A percentile compares a stretch with the other conserved stretches of the same genome.
Evolutionary conservation across 2,888 invertebrate genomes (phyloP).

Genomic region (Cryptus armator): DNA sequence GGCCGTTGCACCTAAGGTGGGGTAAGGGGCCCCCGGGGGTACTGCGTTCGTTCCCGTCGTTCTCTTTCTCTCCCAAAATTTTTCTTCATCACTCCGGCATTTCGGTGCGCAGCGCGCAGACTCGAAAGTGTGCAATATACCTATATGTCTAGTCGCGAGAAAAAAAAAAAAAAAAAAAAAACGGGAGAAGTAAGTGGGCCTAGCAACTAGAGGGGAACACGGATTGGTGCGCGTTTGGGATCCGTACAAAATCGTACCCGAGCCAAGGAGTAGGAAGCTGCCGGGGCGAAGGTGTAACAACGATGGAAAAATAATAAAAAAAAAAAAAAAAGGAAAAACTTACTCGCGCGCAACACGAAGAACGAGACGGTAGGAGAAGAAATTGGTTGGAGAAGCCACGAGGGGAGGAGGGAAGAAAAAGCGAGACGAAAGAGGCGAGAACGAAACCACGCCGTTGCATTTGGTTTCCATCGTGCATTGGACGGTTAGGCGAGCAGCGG

Average conservation of each 20-base stretch:
- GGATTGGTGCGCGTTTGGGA: conserved; percentile 32
- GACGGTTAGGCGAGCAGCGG: conserved; percentile 74
- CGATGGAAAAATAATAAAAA: neutral
- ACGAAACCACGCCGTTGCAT: conserved; percentile 60
- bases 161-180: conserved; percentile 69
- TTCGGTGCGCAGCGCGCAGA: conserved; percentile 13
- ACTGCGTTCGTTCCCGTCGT: conserved; percentile 48
- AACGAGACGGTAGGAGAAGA: conserved; percentile 5
- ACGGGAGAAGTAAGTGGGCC: conserved; percentile 79
- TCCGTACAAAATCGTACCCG: conserved; percentile 7
- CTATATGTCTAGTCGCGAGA: conserved; percentile 75
- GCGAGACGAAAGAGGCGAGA: conserved; percentile 29
- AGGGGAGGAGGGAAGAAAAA: neutral
- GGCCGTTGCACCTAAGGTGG: conserved; percentile 82
- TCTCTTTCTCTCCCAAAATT: conserved; percentile 5
- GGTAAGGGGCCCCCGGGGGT: conserved; percentile 74
- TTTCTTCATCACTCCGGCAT: conserved; percentile 7
- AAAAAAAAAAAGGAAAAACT: conserved; percentile 5
- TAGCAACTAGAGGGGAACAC: conserved; percentile 81
- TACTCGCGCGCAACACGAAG: neutral
- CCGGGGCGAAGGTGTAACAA: neutral
- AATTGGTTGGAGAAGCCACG: conserved; percentile 15
- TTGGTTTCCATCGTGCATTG: conserved; percentile 71
- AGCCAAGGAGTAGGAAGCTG: conserved; percentile 48
- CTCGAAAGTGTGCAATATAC: conserved; percentile 56